phyloP scores from a whole-genome alignment of 2,888 invertebrate genomes.

The Malacosoma neustria region DNA sequence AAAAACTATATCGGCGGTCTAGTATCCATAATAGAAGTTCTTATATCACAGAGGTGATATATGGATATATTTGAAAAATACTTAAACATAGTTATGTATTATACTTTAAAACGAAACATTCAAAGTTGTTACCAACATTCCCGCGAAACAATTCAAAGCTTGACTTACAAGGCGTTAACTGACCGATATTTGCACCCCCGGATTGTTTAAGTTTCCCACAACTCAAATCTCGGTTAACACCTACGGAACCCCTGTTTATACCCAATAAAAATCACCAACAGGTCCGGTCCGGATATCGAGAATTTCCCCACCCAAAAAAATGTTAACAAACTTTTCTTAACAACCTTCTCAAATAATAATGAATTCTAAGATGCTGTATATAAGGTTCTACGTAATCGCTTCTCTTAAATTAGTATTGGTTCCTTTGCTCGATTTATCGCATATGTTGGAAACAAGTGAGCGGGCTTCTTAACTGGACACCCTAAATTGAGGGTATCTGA shows the following conservation, averaged over 20 bases:
- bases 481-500: conserved; percentile 56
- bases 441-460: conserved; percentile 66
- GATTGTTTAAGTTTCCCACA: conserved; percentile 49
- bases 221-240: conserved; percentile 48
- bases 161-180: background rate
- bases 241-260: conserved; percentile 48
- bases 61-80: too few relatives aligned
- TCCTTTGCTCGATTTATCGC: conserved; percentile 38
- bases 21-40: too few relatives aligned
- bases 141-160: conserved; percentile 1
- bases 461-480: conserved; percentile 66
- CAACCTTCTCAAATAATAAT: background rate
- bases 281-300: conserved; percentile 63
- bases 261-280: conserved; percentile 65
- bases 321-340: conserved; percentile 25
- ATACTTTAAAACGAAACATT: too few relatives aligned
- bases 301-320: conserved; percentile 61
- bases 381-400: conserved; percentile 16
- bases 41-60: too few relatives aligned
- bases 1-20: too few relatives aligned
- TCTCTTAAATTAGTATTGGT: too few relatives aligned
- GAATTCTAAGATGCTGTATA: conserved; percentile 13
- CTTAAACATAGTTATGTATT: too few relatives aligned
- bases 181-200: conserved; percentile 9
- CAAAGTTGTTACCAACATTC: background rate